These are phyloP conservation scores for Coranthus polyacanthus DNA, from an alignment of 2,797 vertebrate genomes.

Conservation along the genomic window DNA sequence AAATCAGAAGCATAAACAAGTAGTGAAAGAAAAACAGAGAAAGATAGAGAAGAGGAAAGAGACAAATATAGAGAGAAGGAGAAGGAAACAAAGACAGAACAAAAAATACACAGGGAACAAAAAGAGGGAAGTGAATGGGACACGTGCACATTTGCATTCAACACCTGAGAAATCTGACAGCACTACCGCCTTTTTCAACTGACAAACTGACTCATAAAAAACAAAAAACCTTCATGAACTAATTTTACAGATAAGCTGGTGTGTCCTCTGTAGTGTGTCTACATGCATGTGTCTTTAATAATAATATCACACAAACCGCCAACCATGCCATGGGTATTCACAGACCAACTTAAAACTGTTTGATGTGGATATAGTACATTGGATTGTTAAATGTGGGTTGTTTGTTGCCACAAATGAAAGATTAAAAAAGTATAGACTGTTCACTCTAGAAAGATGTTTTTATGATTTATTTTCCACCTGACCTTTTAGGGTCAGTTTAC, in stretches of 20 bases:
- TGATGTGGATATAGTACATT: constrained; percentile 6
- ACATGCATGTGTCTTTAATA: background rate
- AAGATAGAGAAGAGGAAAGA: too few relatives aligned
- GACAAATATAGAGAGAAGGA: background rate
- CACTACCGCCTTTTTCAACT: constrained; percentile 49
- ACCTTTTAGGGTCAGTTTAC: background rate
- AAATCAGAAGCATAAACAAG: constrained; percentile 46
- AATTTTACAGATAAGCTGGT: background rate
- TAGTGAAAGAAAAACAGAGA: background rate
- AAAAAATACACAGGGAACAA: constrained; percentile 30
- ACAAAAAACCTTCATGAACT: background rate
- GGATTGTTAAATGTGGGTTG: constrained; percentile 1
- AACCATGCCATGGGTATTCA: background rate
- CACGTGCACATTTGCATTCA: constrained; percentile 43
- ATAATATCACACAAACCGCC: background rate
- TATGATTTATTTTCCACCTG: background rate
- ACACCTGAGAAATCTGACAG: constrained; percentile 4
- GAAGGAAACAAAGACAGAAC: constrained; percentile 2
- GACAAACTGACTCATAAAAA: constrained; percentile 27
- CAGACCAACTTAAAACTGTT: constrained; percentile 2
- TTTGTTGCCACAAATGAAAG: constrained; percentile 11
- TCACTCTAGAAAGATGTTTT: background rate
- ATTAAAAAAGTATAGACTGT: too few relatives aligned
- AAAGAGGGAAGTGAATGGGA: constrained; percentile 32
- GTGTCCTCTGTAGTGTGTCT: background rate